Evolutionary conservation across 1,140 invertebrate genomes (phyloP).

Genomic region (Anthonomus grandis): DNA sequence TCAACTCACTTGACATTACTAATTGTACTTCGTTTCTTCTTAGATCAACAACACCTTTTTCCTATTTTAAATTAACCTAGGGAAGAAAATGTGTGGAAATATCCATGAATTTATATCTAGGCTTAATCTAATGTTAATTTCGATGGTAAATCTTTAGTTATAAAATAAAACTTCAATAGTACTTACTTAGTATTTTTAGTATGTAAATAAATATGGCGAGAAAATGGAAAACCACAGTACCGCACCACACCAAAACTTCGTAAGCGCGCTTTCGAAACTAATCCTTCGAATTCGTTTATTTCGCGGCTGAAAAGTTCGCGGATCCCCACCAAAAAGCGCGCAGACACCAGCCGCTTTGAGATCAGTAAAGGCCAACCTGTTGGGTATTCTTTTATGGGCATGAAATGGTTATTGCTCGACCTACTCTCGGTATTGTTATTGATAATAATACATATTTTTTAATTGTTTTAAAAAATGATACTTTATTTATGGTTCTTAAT

Average conservation of each 20-base stretch:
- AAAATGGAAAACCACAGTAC: constrained; percentile 9
- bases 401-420: constrained; percentile 14
- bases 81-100: too few relatives aligned
- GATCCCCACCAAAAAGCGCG: constrained; percentile 7
- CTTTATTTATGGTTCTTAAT: too few relatives aligned
- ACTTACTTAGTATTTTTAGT: constrained; percentile 28
- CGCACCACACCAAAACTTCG: constrained; percentile 25
- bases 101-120: too few relatives aligned
- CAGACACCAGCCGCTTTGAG: neutral
- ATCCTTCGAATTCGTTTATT: constrained; percentile 3
- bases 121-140: too few relatives aligned
- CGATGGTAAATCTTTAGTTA: neutral
- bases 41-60: too few relatives aligned
- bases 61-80: too few relatives aligned
- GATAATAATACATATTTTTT: neutral
- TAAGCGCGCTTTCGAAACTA: constrained; percentile 25
- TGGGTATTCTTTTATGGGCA: constrained; percentile 23
- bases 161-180: too few relatives aligned
- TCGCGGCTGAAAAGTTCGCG: constrained; percentile 7
- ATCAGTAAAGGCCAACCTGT: constrained; percentile 26
- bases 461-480: too few relatives aligned
- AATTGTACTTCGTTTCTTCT: too few relatives aligned
- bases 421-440: constrained; percentile 16
- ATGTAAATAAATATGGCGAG: constrained; percentile 25
- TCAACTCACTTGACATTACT: too few relatives aligned